Evolutionary conservation across 2,113 vertebrate species (phyloP).

Genomic region (Myotis brandtii): DNA sequence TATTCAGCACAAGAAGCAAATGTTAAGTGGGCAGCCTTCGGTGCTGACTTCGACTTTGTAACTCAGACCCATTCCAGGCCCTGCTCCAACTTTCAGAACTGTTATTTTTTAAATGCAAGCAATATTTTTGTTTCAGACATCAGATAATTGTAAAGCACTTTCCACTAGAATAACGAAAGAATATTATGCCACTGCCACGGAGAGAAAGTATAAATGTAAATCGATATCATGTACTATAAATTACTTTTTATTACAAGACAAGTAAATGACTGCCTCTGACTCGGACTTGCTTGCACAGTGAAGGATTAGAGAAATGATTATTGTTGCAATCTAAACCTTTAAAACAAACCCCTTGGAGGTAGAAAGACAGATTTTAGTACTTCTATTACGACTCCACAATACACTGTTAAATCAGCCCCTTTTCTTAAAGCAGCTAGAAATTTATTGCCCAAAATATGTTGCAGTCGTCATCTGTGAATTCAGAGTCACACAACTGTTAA

Average conservation of each 20-base stretch:
- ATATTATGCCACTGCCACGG: conserved; percentile 70
- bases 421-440: conserved; percentile 84
- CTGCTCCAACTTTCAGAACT: conserved; percentile 58
- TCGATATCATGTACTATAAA: conserved; percentile 74
- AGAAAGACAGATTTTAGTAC: conserved; percentile 76
- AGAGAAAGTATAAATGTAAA: conserved; percentile 77
- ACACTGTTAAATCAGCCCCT: conserved; percentile 75
- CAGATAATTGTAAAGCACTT: conserved; percentile 72
- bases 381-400: conserved; percentile 79
- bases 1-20: neutral
- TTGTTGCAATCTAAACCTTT: conserved; percentile 79
- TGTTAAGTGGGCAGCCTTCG: neutral
- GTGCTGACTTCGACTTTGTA: conserved; percentile 12
- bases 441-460: conserved; percentile 80
- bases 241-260: conserved; percentile 83
- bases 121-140: conserved; percentile 74
- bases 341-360: conserved; percentile 81
- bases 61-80: conserved; percentile 58
- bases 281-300: conserved; percentile 58
- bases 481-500: conserved; percentile 79
- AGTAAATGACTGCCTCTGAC: conserved; percentile 79
- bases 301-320: conserved; percentile 83
- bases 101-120: conserved; percentile 76
- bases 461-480: conserved; percentile 70
- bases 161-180: conserved; percentile 69